These are phyloP conservation scores for Neoitamus cyanurus DNA, from an alignment of 2,888 invertebrate genomes.

Conservation along the genomic window DNA sequence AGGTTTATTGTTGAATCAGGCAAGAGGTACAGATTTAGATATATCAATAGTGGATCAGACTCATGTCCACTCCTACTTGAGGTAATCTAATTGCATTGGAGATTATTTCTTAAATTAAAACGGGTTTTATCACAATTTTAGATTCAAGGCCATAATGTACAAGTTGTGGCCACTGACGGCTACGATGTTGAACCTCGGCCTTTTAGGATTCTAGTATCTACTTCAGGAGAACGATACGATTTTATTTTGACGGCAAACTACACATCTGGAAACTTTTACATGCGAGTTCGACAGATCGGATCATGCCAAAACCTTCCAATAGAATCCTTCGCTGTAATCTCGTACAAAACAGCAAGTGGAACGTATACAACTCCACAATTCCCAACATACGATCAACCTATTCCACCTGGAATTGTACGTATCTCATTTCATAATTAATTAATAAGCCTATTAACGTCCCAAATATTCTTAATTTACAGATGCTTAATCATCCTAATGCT, in stretches of 20 bases:
- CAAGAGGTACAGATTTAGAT: conserved; percentile 62
- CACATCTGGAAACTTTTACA: conserved; percentile 59
- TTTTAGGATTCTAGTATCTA: conserved; percentile 59
- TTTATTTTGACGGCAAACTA: conserved; percentile 66
- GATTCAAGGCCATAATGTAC: conserved; percentile 60
- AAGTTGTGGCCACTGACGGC: conserved; percentile 63
- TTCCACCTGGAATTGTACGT: conserved; percentile 52
- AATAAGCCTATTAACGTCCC: not conserved
- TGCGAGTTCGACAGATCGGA: conserved; percentile 57
- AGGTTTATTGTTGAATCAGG: conserved; percentile 58
- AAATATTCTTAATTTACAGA: conserved; percentile 43
- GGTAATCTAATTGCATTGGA: conserved; percentile 51
- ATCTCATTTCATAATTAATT: not conserved
- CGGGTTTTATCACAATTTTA: conserved; percentile 48
- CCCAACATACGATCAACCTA: conserved; percentile 52
- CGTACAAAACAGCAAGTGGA: conserved; percentile 52
- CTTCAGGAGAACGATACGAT: conserved; percentile 69
- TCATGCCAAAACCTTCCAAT: conserved; percentile 55
- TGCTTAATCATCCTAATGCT: conserved; percentile 58
- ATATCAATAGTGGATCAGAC: conserved; percentile 62
- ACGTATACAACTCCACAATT: conserved; percentile 32
- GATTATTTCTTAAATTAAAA: not conserved
- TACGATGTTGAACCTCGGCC: conserved; percentile 56
- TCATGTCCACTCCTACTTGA: conserved; percentile 62
- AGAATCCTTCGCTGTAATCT: conserved; percentile 58